Evolutionary conservation across 1,140 invertebrate genomes (phyloP), one percentile per base, ranked within the genome.

Genomic region (Elymnias hypermnestra): DNA sequence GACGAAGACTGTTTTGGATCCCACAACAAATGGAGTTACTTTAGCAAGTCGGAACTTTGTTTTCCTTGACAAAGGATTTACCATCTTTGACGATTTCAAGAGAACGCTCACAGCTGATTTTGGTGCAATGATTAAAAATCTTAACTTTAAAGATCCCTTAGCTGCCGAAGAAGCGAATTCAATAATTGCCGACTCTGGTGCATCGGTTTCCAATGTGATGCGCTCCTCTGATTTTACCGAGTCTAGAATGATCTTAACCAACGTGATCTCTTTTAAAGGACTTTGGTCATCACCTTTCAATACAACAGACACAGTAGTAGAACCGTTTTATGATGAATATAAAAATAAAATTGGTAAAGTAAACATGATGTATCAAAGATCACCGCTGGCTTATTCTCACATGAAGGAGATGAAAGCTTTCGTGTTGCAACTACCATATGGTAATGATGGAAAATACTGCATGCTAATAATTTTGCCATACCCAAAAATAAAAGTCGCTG

Each of bases 231-330:
- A 89, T 55, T 77, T 89, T 33, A 38, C 37, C 2, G 81, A 90
- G 41, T 92, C 92, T 0, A 85, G 87, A 57, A 82, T 95, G 58
- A 85, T 97, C 10, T 69, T 96, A 18, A 90, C 93, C 0, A 95
- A 94, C 46, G 91, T 92, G 0, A 88, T 96, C 22, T 94, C 92
- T 49, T 96, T 97, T 78, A 96, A 94, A 81, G 94, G 94, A 6
- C 72, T 87, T 0, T 97, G 95, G 95, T 77, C 88, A 39, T 65
- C 57, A 2, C 88, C 91, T 0, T 96, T 97, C 59, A 89, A 94
- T 61, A 68, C 59, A 21, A 63, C 79, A 0, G 67, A 76, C 0
- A 96, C 94, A 0, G 71, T 50, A 10, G 35, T 60, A 9, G 88
- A 89, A 40, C 47, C 72, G 0, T 91, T 91, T 53, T 89, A 86